Evolutionary conservation across 1,140 invertebrate genomes (phyloP), one percentile per base, ranked within the genome.

Genomic region (Pseudoatta argentina): DNA sequence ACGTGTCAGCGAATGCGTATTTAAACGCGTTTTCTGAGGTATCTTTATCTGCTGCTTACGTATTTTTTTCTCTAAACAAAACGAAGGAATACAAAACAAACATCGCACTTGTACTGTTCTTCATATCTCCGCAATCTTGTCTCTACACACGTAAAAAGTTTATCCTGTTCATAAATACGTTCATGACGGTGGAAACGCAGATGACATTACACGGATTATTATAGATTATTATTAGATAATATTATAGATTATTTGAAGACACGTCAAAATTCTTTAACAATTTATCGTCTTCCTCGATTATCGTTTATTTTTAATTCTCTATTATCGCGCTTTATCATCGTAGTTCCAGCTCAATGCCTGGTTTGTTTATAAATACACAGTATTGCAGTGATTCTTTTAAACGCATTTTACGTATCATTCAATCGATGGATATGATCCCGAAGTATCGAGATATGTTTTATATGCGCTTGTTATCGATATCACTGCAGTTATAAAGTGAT

Each of bases 31-130:
- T 67, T 61, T 14, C 10, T n/a, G 14, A 53, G 14, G 63, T 55
- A 53, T 67, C 61, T 78, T 69, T 81, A 69, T 81, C 77, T 55
- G 63, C 1, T 69, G 34, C 30, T 81, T 81, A 69, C n/a, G n/a
- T 55, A 16, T 53, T 79, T 53, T 53, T 21, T 21, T 10, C 3
- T 55, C 14, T 10, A 12, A 64, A 48, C 53, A 34, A 59, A 75
- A 21, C 14, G 6, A n/a, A 7, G 6, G 14, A 30, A 64, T 48
- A n/a, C 21, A 0, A 51, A 51, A 64, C 24, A 75, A 59, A 48
- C 3, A 6, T 51, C 18, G 10, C 6, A n/a, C 4, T 59, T 76
- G 27, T 57, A 30, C 5, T 12, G 5, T 53, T 73, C 18, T 73
- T 73, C 18, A 12, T 21, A 8, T 51, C 53, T 21, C 3, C 4